These are phyloP conservation scores for Progne subis DNA, from an alignment of 2,113 vertebrate genomes.

Conservation along the genomic window DNA sequence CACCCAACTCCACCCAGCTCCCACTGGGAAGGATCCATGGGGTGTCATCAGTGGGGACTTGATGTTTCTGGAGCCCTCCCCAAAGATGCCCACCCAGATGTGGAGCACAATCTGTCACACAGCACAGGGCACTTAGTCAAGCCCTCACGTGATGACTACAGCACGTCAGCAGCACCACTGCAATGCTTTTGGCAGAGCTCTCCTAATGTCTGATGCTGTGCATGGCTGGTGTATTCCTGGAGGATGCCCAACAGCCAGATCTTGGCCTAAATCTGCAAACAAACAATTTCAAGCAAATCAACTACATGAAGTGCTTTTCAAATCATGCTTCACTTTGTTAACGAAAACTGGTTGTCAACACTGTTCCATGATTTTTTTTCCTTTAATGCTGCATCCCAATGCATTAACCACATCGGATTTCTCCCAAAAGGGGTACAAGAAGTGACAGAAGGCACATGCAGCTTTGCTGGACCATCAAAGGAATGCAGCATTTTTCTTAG, in stretches of 20 bases:
- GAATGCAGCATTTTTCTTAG: not conserved
- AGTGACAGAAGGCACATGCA: not conserved
- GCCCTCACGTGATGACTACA: fast-evolving
- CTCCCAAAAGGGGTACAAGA: not conserved
- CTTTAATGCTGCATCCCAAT: not conserved
- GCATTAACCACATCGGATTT: not conserved
- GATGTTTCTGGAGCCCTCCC: not conserved
- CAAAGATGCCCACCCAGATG: not conserved
- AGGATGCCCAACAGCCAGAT: not conserved
- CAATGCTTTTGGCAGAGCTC: not conserved
- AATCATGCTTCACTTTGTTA: not conserved
- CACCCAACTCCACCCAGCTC: not conserved
- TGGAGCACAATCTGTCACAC: not conserved
- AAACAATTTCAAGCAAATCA: not conserved
- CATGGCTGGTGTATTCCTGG: not conserved
- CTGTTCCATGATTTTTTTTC: not conserved
- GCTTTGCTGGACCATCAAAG: not conserved
- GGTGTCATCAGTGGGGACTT: not conserved
- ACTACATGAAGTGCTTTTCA: not conserved
- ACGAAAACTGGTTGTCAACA: not conserved
- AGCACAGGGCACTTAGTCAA: not conserved
- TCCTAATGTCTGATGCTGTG: not conserved
- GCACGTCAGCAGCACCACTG: not conserved
- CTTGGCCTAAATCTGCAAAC: not conserved
- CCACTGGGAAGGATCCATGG: not conserved